Evolutionary conservation across 2,113 vertebrate species (phyloP), one percentile per base, ranked within the genome.

Genomic region (Amphilophus citrinellus): DNA sequence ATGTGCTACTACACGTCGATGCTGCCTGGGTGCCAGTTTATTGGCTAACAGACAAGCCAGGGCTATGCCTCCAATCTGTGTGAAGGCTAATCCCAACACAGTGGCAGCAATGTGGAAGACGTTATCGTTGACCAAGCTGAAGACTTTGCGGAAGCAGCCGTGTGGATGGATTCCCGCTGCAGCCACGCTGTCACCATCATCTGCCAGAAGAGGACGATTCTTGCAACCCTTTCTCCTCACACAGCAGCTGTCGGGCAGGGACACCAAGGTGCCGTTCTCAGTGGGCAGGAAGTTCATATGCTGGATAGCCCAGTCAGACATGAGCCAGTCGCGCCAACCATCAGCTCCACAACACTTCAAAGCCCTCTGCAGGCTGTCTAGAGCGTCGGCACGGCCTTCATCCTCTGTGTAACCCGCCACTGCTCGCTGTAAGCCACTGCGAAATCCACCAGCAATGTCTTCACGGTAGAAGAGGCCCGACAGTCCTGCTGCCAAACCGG

Each of bases 221-320:
- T 22, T 95, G 94, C 97, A 98, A 22, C 94, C 96, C 68, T 93
- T 95, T 57, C 95, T 97, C 39, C 79, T 86, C 66, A 87, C 82
- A 62, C 97, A 98, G 94, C 97, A 98, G 90, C 97, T 98, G 88
- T 96, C 91, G 0, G 97, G 97, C 89, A 98, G 95, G 0, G 97
- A 97, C 42, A 94, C 83, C 0, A 87, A 84, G 14, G 94, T 94
- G 57, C 86, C 85, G 7, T 96, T 96, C 20, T 92, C 93, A 3
- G 37, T 80, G 9, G 79, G 76, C 11, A 91, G 65, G 65, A 93
- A 91, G 71, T 88, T 79, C 76, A 88, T 87, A 4, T 94, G 96
- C 22, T 94, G 92, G 66, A 89, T 80, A 1, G 95, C 96, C 97
- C 97, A 97, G 44, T 97, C 96, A 0, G 96, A 96, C 7, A 84